Percentiles rank a stretch among this genome's conserved stretches.
phyloP scores from a whole-genome alignment of 2,797 vertebrate genomes.

The Gymnoscopelus braueri region DNA sequence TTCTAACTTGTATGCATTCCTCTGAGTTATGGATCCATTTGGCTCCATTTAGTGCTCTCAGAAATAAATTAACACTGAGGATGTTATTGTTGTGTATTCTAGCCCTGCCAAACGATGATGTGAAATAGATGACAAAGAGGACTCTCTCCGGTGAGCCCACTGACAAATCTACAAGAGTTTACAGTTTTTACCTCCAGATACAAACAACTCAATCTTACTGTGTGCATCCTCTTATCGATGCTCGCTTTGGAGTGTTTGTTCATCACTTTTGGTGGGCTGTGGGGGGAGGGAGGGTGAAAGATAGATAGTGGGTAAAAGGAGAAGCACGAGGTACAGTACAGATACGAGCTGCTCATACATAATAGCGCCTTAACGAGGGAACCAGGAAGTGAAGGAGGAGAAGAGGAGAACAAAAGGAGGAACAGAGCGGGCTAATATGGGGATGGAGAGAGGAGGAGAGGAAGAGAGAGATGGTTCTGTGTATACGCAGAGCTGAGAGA shows the following conservation, averaged over 20 bases:
- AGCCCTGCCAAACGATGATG: slow-evolving; percentile 51
- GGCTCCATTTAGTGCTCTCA: too few relatives aligned
- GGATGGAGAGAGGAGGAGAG: slow-evolving; percentile 26
- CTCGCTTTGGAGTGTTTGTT: slow-evolving; percentile 30
- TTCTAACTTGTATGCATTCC: too few relatives aligned
- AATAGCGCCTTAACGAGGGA: slow-evolving; percentile 17
- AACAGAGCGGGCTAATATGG: neutral
- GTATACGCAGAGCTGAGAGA: slow-evolving; percentile 18
- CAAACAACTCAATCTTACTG: slow-evolving; percentile 47
- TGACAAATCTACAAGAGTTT: slow-evolving; percentile 52
- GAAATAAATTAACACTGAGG: too few relatives aligned
- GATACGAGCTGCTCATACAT: too few relatives aligned
- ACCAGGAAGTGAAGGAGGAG: slow-evolving; percentile 21
- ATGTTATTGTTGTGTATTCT: too few relatives aligned
- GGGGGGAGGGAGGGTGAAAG: slow-evolving; percentile 5
- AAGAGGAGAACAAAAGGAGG: neutral
- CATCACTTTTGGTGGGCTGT: slow-evolving; percentile 29
- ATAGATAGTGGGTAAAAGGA: neutral
- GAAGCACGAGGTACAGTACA: too few relatives aligned
- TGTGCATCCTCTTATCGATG: slow-evolving; percentile 47
- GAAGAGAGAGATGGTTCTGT: slow-evolving; percentile 17
- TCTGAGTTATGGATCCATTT: too few relatives aligned
- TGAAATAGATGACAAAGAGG: slow-evolving; percentile 55
- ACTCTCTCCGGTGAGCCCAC: slow-evolving; percentile 1
- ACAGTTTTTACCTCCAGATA: slow-evolving; percentile 49